Evolutionary conservation across 2,888 invertebrate species (phyloP), one percentile per base, ranked within the genome.

Genomic region (Trissolcus brochymenae): DNA sequence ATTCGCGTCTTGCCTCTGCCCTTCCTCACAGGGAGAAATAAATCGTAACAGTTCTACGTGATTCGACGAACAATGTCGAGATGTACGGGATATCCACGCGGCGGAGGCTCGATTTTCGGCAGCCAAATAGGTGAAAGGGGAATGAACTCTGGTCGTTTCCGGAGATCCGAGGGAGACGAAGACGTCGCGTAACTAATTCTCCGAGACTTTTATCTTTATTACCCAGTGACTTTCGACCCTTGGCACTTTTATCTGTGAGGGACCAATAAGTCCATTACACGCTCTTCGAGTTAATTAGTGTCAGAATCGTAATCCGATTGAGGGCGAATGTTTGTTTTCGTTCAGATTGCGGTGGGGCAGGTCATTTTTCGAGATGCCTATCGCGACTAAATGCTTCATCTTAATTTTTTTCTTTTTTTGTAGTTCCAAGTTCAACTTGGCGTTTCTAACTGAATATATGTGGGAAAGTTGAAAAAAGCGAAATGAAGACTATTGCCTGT

Each of bases 11-110:
- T 29, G 11, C 14, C 21, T n/a, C 13, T 9, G 14, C 16, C 46
- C 19, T 41, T 11, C 13, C 17, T 6, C n/a, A 13, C 4, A n/a
- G 25, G 55, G 21, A 6, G 77, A 54, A 83, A 84, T 83, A 82
- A 83, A 83, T 83, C 76, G 81, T 75, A 53, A 61, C 70, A 75
- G 57, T 70, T 66, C 61, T 81, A 78, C 81, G 79, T 80, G 80
- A 80, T 81, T 78, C 75, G 79, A 59, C 74, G 75, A 79, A 81
- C 81, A 81, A 81, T 79, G 56, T 56, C 9, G 61, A 62, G n/a
- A 41, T n/a, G 53, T 56, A 64, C 57, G 29, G 65, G 65, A 72
- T 64, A 43, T 65, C 46, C 16, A 53, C 19, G 25, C 53, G 21
- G n/a, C 50, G 16, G n/a, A 21, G n/a, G 57, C 41, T 57, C 41